These are phyloP conservation scores for Dynastes grantii DNA, from an alignment of 2,888 invertebrate species.

Conservation along the genomic window DNA sequence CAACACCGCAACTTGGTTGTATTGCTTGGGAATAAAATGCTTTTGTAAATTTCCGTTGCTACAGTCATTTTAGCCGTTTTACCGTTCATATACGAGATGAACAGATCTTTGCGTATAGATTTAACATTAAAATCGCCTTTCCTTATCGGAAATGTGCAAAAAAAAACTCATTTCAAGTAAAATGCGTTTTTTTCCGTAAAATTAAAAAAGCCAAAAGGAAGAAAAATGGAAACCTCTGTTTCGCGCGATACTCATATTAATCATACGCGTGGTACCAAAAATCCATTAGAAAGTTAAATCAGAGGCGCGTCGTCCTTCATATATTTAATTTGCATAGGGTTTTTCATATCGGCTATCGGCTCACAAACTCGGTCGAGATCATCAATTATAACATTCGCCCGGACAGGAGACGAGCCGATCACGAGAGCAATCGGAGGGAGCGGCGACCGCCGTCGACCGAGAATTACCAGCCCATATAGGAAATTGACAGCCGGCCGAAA, in stretches of 20 bases:
- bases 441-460: conserved; percentile 28
- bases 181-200: too few relatives aligned
- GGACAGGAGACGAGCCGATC: conserved; percentile 8
- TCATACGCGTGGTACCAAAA: background rate
- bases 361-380: conserved; percentile 40
- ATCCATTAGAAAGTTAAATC: conserved; percentile 40
- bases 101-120: too few relatives aligned
- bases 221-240: conserved; percentile 2
- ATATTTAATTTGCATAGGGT: conserved; percentile 44
- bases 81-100: too few relatives aligned
- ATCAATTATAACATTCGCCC: conserved; percentile 41
- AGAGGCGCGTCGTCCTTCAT: conserved; percentile 34
- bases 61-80: too few relatives aligned
- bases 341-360: conserved; percentile 40
- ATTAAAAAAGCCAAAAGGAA: background rate
- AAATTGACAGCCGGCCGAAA: conserved; percentile 45
- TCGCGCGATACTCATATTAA: conserved; percentile 3
- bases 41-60: too few relatives aligned
- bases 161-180: too few relatives aligned
- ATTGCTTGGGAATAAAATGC: too few relatives aligned
- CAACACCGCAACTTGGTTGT: too few relatives aligned
- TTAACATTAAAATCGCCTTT: too few relatives aligned
- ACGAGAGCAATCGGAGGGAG: conserved; percentile 1
- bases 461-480: conserved; percentile 44
- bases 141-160: too few relatives aligned